These are phyloP conservation scores for Leucoptera coffeella DNA, from an alignment of 2,888 invertebrate species.

Conservation along the genomic window DNA sequence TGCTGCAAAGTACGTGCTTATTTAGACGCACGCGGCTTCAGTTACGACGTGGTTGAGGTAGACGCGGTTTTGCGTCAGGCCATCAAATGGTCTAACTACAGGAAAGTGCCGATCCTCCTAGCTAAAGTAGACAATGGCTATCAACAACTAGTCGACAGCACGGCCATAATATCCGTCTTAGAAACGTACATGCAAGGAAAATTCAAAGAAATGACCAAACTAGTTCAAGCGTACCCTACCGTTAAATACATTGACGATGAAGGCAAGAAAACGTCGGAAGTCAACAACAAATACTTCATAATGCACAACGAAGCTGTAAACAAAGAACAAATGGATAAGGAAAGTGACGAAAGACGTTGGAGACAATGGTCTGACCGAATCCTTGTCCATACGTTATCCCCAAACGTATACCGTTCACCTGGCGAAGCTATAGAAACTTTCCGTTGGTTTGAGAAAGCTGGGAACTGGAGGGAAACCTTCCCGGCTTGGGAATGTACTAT, in stretches of 20 bases:
- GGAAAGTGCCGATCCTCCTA: conserved; percentile 90
- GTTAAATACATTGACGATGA: conserved; percentile 61
- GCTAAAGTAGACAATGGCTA: conserved; percentile 68
- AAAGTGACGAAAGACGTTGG: conserved; percentile 90
- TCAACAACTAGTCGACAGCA: conserved; percentile 89
- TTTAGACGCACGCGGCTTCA: conserved; percentile 87
- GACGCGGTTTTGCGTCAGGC: conserved; percentile 90
- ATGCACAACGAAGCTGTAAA: conserved; percentile 76
- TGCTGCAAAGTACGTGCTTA: conserved; percentile 92
- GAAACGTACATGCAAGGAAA: conserved; percentile 68
- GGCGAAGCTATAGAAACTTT: conserved; percentile 87
- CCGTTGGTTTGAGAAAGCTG: conserved; percentile 87
- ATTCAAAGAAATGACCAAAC: conserved; percentile 54
- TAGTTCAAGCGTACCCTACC: conserved; percentile 71
- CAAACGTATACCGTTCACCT: conserved; percentile 89
- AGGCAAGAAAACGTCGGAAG: conserved; percentile 64
- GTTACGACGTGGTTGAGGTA: conserved; percentile 94
- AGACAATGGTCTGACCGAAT: conserved; percentile 90
- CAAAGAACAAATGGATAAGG: too few species aligned
- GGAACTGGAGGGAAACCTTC: conserved; percentile 88
- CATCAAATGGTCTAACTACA: conserved; percentile 89
- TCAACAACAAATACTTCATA: conserved; percentile 82
- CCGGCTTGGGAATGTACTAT: conserved; percentile 76
- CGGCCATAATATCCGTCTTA: conserved; percentile 86
- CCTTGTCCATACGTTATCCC: conserved; percentile 89